Evolutionary conservation across 2,113 vertebrate species (phyloP), one percentile per base, ranked within the genome.

Genomic region (Solenodon paradoxus): DNA sequence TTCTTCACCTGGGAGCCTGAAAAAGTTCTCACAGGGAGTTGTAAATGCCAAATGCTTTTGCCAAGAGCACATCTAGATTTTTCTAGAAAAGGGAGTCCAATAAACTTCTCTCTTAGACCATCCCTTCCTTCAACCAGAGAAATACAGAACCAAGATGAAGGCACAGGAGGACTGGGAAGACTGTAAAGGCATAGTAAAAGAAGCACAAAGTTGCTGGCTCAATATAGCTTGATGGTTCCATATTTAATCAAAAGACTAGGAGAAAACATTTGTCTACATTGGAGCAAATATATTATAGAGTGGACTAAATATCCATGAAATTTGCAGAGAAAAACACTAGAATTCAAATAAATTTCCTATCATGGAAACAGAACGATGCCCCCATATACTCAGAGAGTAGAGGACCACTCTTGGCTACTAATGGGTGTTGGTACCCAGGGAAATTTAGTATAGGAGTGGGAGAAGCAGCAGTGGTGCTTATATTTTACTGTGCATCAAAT

Each of bases 381-480:
- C 40, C 32, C 3, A 55, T 24, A 12, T 78, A 5, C 8, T 13
- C 11, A 15, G 13, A 86, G 20, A 16, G 12, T 3, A 77, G n/a
- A 88, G 40, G 32, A 30, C 68, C 26, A 42, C 28, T 87, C 10
- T 35, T 0, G 2, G 32, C 28, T 49, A 69, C 57, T 66, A 26
- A 40, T 26, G 1, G 28, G 28, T 61, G 49, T 4, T 77, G 26
- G 64, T 63, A 30, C 83, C 38, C 8, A 16, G 30, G 38, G 4
- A 6, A 81, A 90, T 38, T 72, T 90, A 63, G 3, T 40, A 28
- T 68, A 87, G 69, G 69, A 86, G 19, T 64, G 71, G 20, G 47
- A 92, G 38, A 94, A 63, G n/a, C 10, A 68, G 83, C 19, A 78
- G 80, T 26, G 24, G 24, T 84, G n/a, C 28, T 92, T 94, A 66